phyloP scores from a whole-genome alignment of 2,113 vertebrate genomes.

The Cephalopholis sonnerati region DNA sequence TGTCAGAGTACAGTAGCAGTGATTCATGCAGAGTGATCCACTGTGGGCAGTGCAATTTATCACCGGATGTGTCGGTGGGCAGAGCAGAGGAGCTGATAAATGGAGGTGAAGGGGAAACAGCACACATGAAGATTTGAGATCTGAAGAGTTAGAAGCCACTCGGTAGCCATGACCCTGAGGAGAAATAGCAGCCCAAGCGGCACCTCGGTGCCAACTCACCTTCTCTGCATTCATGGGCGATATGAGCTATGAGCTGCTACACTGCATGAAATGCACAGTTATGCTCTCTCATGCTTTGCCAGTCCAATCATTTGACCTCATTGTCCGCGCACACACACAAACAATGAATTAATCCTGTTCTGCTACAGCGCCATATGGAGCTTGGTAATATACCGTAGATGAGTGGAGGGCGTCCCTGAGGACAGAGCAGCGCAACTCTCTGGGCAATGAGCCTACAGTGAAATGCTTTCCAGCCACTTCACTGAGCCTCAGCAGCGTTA shows the following conservation, averaged over 20 bases:
- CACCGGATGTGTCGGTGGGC: conserved; percentile 45
- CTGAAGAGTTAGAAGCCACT: conserved; percentile 14
- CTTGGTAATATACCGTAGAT: conserved; percentile 22
- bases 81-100: conserved; percentile 54
- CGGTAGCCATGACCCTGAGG: conserved; percentile 49
- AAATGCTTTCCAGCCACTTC: conserved; percentile 56
- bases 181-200: not conserved
- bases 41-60: conserved; percentile 54
- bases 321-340: not conserved
- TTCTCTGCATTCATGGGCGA: conserved; percentile 37
- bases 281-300: conserved; percentile 20
- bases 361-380: conserved; percentile 50
- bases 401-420: conserved; percentile 48
- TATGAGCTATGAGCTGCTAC: conserved; percentile 14
- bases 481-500: conserved; percentile 24
- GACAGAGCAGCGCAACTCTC: conserved; percentile 41
- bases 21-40: conserved; percentile 53
- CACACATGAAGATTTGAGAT: conserved; percentile 46
- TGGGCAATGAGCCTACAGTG: conserved; percentile 44
- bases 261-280: conserved; percentile 19
- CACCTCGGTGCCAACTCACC: not conserved
- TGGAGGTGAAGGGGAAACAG: conserved; percentile 55
- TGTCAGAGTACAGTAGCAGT: conserved; percentile 14
- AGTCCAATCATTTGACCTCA: conserved; percentile 50
- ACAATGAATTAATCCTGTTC: conserved; percentile 42